Evolutionary conservation across 2,797 vertebrate genomes (phyloP).

Genomic region (Sebastes iracundus): DNA sequence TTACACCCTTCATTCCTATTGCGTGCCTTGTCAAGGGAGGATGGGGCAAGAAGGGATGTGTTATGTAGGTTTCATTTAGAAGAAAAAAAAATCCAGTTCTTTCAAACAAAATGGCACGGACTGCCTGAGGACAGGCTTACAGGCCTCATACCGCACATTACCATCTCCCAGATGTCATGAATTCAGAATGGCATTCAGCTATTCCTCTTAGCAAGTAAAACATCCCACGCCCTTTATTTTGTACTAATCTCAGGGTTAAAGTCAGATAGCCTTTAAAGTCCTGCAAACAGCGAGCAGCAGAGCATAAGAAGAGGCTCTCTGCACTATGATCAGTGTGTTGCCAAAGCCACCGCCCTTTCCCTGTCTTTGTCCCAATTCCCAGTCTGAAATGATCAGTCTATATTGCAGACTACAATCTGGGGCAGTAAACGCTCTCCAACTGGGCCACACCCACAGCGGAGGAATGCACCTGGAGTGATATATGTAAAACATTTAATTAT

Average conservation of each 20-base stretch:
- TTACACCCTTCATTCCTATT: constrained; percentile 78
- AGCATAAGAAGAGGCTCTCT: constrained; percentile 39
- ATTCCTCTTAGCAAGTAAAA: background rate
- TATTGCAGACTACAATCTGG: constrained; percentile 61
- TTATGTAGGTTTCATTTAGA: constrained; percentile 55
- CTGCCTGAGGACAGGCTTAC: constrained; percentile 52
- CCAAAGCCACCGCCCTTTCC: constrained; percentile 72
- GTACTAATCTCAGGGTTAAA: constrained; percentile 47
- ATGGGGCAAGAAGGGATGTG: constrained; percentile 66
- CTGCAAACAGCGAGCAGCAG: constrained; percentile 23
- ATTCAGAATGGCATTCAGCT: constrained; percentile 43
- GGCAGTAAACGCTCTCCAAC: constrained; percentile 41
- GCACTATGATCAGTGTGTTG: constrained; percentile 47
- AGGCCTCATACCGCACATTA: constrained; percentile 38
- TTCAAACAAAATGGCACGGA: constrained; percentile 56
- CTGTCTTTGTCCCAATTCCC: constrained; percentile 67
- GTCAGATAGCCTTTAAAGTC: constrained; percentile 46
- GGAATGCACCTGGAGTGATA: constrained; percentile 64
- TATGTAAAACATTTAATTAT: constrained; percentile 24
- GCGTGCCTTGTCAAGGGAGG: constrained; percentile 65
- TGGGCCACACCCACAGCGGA: constrained; percentile 65
- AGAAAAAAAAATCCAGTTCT: constrained; percentile 12
- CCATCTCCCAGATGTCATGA: constrained; percentile 31
- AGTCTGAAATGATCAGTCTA: constrained; percentile 65
- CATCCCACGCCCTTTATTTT: constrained; percentile 8